Conservation (phyloP, 2,113 vertebrate species). For the Bostrychus sinensis region DNA sequence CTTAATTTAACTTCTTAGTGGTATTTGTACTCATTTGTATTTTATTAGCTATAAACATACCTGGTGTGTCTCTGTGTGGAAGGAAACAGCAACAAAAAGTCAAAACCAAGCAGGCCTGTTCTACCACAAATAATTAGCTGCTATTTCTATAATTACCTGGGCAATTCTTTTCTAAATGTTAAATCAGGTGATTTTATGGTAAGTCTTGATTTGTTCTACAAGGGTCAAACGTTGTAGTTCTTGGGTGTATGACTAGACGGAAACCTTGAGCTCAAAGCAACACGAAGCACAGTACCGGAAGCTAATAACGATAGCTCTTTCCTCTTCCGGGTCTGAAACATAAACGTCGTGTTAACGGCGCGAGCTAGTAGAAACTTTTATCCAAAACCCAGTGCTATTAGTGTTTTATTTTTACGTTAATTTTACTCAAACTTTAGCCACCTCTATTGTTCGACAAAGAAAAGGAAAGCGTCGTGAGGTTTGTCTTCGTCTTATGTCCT, state of each 20-base stretch:
- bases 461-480: neutral
- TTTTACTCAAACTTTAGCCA: neutral
- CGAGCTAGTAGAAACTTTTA: slow-evolving; percentile 51
- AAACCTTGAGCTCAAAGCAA: neutral
- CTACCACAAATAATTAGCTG: too few species aligned
- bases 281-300: neutral
- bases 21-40: too few species aligned
- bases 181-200: neutral
- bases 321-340: slow-evolving; percentile 64
- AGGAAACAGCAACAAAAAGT: too few species aligned
- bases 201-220: neutral
- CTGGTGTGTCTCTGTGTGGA: too few species aligned
- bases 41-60: too few species aligned
- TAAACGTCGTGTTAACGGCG: slow-evolving; percentile 74
- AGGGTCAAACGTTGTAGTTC: neutral
- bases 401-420: neutral
- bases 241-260: slow-evolving; percentile 10
- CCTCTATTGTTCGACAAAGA: neutral
- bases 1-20: too few species aligned
- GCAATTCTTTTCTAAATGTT: neutral
- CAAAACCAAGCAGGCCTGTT: too few species aligned
- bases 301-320: slow-evolving; percentile 30
- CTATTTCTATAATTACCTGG: too few species aligned
- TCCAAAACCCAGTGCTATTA: neutral
- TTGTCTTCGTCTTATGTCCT: slow-evolving; percentile 4